A percentile compares a stretch with the other conserved stretches of the same genome.
Evolutionary conservation across 2,888 invertebrate genomes (phyloP).

Genomic region (Epinotia demarniana): DNA sequence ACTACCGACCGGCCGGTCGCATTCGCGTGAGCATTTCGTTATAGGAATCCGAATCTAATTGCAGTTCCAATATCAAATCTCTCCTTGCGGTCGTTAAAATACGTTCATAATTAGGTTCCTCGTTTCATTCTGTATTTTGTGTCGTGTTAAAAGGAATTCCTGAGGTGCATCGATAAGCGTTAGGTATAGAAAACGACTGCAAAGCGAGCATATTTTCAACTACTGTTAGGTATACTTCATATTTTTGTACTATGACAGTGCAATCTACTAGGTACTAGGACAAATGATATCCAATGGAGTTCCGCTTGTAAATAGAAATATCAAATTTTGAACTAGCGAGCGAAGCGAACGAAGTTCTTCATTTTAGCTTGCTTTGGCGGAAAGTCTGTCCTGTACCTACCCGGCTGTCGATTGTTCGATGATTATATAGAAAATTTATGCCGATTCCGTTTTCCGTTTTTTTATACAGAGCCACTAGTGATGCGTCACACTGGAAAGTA

Average conservation of each 20-base stretch:
- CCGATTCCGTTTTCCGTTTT: too few species aligned
- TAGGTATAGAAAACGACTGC: not conserved
- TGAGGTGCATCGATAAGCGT: not conserved
- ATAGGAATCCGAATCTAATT: slow-evolving; percentile 15
- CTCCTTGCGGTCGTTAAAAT: not conserved
- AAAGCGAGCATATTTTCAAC: too few species aligned
- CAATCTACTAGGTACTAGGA: not conserved
- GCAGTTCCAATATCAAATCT: slow-evolving; percentile 30
- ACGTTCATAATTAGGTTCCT: not conserved
- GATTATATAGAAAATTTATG: too few species aligned
- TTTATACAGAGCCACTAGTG: too few species aligned
- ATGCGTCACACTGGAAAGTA: too few species aligned
- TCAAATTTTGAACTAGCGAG: too few species aligned
- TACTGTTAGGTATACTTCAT: too few species aligned
- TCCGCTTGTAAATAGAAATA: not conserved
- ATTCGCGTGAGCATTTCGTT: slow-evolving; percentile 16
- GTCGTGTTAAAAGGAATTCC: not conserved
- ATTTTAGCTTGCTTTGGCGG: too few species aligned
- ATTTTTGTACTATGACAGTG: too few species aligned
- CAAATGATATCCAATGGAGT: not conserved
- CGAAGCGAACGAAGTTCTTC: too few species aligned
- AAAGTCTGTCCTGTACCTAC: too few species aligned
- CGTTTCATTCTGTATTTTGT: not conserved
- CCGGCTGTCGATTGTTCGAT: too few species aligned
- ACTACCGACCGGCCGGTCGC: not conserved